Base-by-base conservation (phyloP, 2,888 invertebrate species). In the Dascillus cervinus region DNA sequence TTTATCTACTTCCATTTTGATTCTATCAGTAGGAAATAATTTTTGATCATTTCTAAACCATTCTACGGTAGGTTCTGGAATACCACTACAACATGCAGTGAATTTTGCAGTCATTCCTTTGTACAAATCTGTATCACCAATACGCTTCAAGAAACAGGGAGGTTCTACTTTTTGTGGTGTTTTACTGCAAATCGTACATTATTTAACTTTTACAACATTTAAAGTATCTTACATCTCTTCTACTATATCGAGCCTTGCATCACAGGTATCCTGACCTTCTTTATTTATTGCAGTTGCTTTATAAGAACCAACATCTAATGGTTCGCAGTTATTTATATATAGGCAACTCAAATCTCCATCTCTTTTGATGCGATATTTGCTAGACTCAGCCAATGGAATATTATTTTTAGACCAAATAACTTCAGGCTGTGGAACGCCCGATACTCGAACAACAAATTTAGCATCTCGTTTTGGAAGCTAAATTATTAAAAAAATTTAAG, bases 21-120 rank as follows among this genome's bases (percentile, higher is more conserved):
- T 80, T 11, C 90, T 76, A 41, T 87, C 86, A 26, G 84, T 81
- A 1, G 88, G 85, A 69, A 82, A 85, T 6, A 91, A 53, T 56
- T 79, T 76, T 51, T 82, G 76, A 43, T 81, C 81, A 64, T 87
- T 81, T 50, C 85, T 78, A 68, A 78, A 89, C 84, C 84, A 85
- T 58, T 90, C 88, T 26, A 84, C 87, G 34, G 84, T 85, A 0
- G 91, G 91, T 33, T 89, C 89, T 0, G 92, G 92, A 34, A 74
- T 73, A 34, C 92, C 92, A 25, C 83, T 80, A 26, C 84, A 82
- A 60, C 91, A 91, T 32, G 91, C 91, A n/a, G 90, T 92, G 63
- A 92, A 90, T 66, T 89, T 89, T 31, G 86, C 90, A 22, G 84
- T 79, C 82, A 90, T 87, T 17, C 88, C 86, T 53, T 82, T 80